Conservation (phyloP, 2,797 vertebrate species). For the Phylloscopus collybita region DNA sequence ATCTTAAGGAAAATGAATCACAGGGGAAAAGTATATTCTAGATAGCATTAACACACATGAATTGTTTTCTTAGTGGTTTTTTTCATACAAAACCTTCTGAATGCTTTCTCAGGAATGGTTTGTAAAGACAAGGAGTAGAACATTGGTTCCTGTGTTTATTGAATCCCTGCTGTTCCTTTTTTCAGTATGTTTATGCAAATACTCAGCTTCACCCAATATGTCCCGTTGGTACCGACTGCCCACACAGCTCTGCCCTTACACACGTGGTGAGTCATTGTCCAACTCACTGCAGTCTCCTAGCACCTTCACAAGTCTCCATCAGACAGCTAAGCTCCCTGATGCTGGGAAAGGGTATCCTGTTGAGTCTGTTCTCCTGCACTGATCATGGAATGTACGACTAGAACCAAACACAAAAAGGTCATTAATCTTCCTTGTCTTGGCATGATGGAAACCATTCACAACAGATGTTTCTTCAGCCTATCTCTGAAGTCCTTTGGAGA, state of each 20-base stretch:
- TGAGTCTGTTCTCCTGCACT: background rate
- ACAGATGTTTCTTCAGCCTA: background rate
- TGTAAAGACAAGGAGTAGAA: background rate
- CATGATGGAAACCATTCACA: background rate
- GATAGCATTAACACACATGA: background rate
- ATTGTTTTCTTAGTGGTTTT: background rate
- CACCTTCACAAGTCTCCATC: background rate
- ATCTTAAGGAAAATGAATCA: background rate
- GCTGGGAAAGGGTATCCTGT: background rate
- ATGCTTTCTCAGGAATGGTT: background rate
- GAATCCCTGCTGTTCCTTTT: background rate
- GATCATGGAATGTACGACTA: background rate
- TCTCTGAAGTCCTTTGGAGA: background rate
- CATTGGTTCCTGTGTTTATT: background rate
- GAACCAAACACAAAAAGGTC: background rate
- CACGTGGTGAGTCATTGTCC: background rate
- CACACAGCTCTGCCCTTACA: background rate
- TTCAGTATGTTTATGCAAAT: background rate
- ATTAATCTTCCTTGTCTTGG: background rate
- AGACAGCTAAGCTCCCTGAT: background rate
- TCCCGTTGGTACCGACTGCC: background rate
- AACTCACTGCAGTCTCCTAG: background rate
- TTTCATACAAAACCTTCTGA: background rate
- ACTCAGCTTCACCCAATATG: accelerated
- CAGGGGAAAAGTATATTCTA: background rate